Base-by-base conservation (phyloP, 2,113 vertebrate species). In the Puntigrus tetrazona region DNA sequence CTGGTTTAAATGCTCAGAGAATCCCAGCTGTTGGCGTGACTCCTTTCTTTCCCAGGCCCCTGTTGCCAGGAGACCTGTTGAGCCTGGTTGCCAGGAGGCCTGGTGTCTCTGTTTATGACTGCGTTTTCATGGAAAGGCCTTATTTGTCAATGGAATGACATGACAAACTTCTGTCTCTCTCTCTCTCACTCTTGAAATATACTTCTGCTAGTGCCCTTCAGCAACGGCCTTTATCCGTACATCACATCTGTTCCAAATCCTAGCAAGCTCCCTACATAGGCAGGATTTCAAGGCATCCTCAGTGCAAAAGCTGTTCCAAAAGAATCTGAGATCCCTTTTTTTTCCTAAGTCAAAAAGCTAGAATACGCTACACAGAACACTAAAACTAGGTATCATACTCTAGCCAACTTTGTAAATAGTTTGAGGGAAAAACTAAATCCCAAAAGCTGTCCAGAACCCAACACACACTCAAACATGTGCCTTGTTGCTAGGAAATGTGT, bases 111-210 rank as follows among this genome's bases (percentile, higher is more conserved):
- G 82, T 88, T 88, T 86, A 88, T 85, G 52, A 73, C 34, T 61
- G 43, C 29, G 27, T 57, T 82, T 86, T 65, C 20, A 79, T 31
- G 70, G 25, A 43, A 83, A 82, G 31, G 18, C 88, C 85, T 89
- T 88, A 90, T 90, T 89, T 84, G 88, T 88, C 85, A 78, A 52
- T 88, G 85, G 88, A 84, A 90, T 67, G 76, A 77, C 70, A 77
- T n/a, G 20, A 27, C 76, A 78, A 74, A 75, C 27, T 45, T 41
- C 13, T 7, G n/a, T n/a, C 57, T 76, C 78, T 38, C 27, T 65
- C 9, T 0, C 18, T n/a, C 41, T 50, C 52, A n/a, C 77, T 57
- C 13, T 1, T n/a, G 8, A 57, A 57, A 57, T 57, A 57, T n/a
- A 57, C 52, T n/a, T 57, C 52, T 57, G 22, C n/a, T n/a, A 22